Base-by-base conservation (phyloP, 2,888 invertebrate genomes). In the Drosophila aldrichi region DNA sequence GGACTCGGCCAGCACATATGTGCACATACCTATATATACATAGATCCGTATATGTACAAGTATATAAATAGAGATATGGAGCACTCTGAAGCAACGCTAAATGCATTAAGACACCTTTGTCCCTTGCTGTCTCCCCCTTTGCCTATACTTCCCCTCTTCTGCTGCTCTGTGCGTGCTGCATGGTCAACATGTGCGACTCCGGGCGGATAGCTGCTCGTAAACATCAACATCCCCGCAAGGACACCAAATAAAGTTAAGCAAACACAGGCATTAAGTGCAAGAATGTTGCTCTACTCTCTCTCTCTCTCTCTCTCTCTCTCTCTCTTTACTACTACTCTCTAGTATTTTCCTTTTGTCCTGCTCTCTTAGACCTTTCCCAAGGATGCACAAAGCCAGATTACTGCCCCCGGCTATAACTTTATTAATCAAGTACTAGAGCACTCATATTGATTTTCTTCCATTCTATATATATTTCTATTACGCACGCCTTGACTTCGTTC, bases 261-360 rank as follows among this genome's bases (percentile, higher is more conserved):
- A 83, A 88, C 81, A 83, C 76, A 73, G 65, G 75, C 73, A 81
- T 87, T 85, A 81, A 88, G 79, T 79, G 81, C 85, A 82, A 76
- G 65, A 63, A 65, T 79, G 84, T 80, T 82, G 68, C 68, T 70
- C n/a, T n/a, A n/a, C n/a, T n/a, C n/a, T n/a, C n/a, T n/a, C n/a
- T n/a, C n/a, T n/a, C n/a, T n/a, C n/a, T n/a, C n/a, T n/a, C n/a
- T n/a, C n/a, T n/a, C n/a, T n/a, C n/a, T n/a, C n/a, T n/a, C 25
- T 55, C 56, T 41, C 34, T 29, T 16, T 34, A 8, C 34, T 34
- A 20, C 7, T 44, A 7, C 6, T 14, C 10, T 25, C 6, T 25
- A 25, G 6, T 25, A 25, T 6, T 25, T 5, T 7, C 7, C 25
- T 6, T 25, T 25, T 25, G 5, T 7, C 1, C 1, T 79, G 65